Conservation (phyloP, 2,797 vertebrate species). For the Enteromius afrohamiltoni region DNA sequence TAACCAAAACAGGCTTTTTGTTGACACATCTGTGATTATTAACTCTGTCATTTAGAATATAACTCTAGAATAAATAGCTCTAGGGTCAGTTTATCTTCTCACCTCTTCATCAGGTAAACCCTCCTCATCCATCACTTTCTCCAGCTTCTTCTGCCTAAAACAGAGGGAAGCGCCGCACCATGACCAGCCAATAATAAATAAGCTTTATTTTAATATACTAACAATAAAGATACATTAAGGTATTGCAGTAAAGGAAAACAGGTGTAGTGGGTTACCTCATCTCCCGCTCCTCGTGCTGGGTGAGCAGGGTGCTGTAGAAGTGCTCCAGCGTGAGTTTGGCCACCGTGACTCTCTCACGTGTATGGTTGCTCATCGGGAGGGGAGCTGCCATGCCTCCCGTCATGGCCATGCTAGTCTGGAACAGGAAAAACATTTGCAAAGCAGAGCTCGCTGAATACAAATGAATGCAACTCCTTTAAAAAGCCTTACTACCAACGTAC, state of each 20-base stretch:
- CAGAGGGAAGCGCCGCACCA: background rate
- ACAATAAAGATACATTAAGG: background rate
- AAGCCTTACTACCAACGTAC: background rate
- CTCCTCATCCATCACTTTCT: conserved; percentile 98
- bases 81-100: background rate
- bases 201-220: conserved; percentile 5
- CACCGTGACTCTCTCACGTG: conserved; percentile 95
- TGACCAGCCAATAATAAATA: background rate
- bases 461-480: background rate
- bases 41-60: background rate
- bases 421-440: conserved; percentile 54
- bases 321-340: conserved; percentile 98
- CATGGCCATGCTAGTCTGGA: conserved; percentile 91
- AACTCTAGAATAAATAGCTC: background rate
- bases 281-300: conserved; percentile 97
- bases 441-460: background rate
- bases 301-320: conserved; percentile 97
- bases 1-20: conserved; percentile 21
- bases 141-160: conserved; percentile 94
- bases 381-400: conserved; percentile 89
- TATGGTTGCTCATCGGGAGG: conserved; percentile 99
- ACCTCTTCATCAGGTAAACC: conserved; percentile 96
- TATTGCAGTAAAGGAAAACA: background rate
- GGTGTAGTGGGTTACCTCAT: conserved; percentile 81
- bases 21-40: conserved; percentile 4